Conservation (phyloP, 2,888 invertebrate genomes). For the Lepidochitona cinerea region DNA sequence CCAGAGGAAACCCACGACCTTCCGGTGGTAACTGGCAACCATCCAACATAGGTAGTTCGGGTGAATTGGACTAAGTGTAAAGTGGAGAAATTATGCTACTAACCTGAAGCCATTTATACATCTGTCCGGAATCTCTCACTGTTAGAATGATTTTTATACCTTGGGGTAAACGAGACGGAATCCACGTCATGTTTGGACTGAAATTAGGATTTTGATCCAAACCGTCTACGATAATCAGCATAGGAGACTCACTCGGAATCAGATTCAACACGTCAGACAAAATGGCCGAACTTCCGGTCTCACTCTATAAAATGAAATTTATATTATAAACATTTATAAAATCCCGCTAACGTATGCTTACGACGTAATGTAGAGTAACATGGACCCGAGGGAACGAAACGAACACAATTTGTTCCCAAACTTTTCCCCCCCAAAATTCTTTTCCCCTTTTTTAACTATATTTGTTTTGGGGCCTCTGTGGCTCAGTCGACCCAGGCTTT, state of each 20-base stretch:
- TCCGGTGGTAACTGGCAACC: no score
- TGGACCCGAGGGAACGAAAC: no score
- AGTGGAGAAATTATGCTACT: background rate
- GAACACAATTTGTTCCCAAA: no score
- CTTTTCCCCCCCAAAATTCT: no score
- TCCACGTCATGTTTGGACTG: constrained; percentile 79
- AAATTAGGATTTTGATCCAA: constrained; percentile 17
- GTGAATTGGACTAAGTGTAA: background rate
- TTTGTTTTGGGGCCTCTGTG: no score
- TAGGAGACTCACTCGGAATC: background rate
- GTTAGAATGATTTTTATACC: constrained; percentile 84
- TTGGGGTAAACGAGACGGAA: constrained; percentile 80
- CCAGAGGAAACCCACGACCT: no score
- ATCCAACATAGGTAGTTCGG: no score
- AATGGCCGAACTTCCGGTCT: background rate
- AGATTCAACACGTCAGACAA: background rate
- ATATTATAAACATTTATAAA: no score
- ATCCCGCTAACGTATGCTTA: no score
- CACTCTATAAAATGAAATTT: background rate
- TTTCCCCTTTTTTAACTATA: no score
- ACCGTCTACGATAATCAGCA: constrained; percentile 31
- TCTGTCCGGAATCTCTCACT: constrained; percentile 73
- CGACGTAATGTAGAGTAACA: no score
- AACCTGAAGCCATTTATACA: background rate
- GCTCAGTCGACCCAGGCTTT: no score